Evolutionary conservation across 2,113 vertebrate genomes (phyloP), one percentile per base, ranked within the genome.

Genomic region (Neomonachus schauinslandi): DNA sequence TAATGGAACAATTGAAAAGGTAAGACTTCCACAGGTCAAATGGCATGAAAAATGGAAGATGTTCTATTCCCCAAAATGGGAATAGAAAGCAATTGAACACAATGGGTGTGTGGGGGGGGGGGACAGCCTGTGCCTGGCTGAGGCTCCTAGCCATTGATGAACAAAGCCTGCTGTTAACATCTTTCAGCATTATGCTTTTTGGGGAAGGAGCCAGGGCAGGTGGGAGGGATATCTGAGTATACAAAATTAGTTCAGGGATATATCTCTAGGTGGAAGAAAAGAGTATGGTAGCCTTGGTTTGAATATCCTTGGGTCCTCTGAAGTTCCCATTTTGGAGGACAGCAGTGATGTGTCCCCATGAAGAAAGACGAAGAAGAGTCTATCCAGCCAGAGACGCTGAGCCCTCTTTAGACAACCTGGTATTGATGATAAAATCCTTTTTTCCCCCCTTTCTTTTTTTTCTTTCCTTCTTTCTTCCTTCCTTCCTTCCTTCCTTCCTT

Each of bases 101-200:
- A 0, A 4, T 5, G 0, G 46, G 46, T 46, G 46, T 46, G 39
- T 46, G 46, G 1, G 1, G 14, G 7, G 14, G 7, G 65, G 31
- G 12, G 59, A 33, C 4, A 28, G 80, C 31, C 84, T 2, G 15
- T 1, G 13, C 53, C 33, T 53, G 39, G n/a, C 28, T n/a, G 19
- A 88, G 33, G 24, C 21, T n/a, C 19, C 15, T 18, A 33, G 28
- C 24, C 8, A 4, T 21, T 4, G 12, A 3, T 18, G 22, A 59
- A 53, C 22, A 74, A 65, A 76, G 19, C n/a, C 36, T 11, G 11
- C 31, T n/a, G n/a, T 42, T 49, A 79, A 91, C 19, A 39, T 19
- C 11, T 22, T 53, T 2, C 5, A 39, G 51, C 42, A 28, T 2
- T 1, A 7, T 33, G 31, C 19, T 18, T 82, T 69, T 72, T 11